Conservation (phyloP, 1,140 invertebrate species). For the Trachymyrmex septentrionalis region DNA sequence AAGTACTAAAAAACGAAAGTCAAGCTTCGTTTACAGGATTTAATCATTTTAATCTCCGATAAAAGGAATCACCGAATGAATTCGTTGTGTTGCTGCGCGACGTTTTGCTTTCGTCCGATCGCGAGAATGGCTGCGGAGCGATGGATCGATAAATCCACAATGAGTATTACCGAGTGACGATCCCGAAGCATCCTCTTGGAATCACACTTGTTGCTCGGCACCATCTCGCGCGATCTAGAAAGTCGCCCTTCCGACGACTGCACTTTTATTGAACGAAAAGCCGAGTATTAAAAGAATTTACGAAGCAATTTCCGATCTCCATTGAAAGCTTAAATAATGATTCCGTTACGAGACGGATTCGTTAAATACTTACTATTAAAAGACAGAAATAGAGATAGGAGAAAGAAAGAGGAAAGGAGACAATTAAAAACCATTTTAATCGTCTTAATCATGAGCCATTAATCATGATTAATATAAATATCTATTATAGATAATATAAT, state of each 20-base stretch:
- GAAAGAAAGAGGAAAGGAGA: background rate
- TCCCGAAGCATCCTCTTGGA: conserved; percentile 72
- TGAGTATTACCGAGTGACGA: conserved; percentile 67
- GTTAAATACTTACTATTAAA: conserved; percentile 40
- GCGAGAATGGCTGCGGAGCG: conserved; percentile 38
- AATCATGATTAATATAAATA: background rate
- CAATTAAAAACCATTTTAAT: background rate
- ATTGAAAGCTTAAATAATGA: conserved; percentile 35
- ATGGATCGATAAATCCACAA: conserved; percentile 72
- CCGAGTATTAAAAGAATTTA: conserved; percentile 81
- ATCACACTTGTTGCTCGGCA: conserved; percentile 81
- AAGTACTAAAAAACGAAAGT: background rate
- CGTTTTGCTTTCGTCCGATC: conserved; percentile 45
- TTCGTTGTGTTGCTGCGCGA: conserved; percentile 22
- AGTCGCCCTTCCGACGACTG: conserved; percentile 69
- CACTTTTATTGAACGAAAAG: conserved; percentile 73
- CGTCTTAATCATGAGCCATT: background rate
- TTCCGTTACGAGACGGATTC: conserved; percentile 29
- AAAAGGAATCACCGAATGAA: conserved; percentile 20
- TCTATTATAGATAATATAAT: background rate
- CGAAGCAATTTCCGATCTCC: conserved; percentile 75
- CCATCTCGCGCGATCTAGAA: conserved; percentile 70
- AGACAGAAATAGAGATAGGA: background rate
- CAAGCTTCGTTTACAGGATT: conserved; percentile 3
- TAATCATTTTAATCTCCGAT: conserved; percentile 12